A percentile compares a stretch with the other conserved stretches of the same genome.
These are phyloP conservation scores for Koerneria pararmatus DNA, from an alignment of 2,888 invertebrate genomes.

Conservation along the genomic window DNA sequence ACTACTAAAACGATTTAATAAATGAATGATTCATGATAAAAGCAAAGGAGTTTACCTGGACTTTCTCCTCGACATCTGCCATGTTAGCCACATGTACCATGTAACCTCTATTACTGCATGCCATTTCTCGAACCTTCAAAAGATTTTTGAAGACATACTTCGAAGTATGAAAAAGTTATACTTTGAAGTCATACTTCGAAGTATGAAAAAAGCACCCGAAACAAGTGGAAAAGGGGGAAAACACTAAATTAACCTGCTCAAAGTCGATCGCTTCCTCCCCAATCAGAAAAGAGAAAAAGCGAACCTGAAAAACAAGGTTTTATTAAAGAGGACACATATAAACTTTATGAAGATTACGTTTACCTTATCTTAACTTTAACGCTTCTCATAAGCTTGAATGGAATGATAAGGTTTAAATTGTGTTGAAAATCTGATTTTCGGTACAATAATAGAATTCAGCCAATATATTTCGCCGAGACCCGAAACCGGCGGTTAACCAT, in stretches of 20 bases:
- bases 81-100: slow-evolving; percentile 86
- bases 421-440: too few relatives aligned
- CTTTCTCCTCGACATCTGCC: slow-evolving; percentile 95
- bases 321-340: background rate
- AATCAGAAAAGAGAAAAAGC: slow-evolving; percentile 96
- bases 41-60: slow-evolving; percentile 66
- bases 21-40: too few relatives aligned
- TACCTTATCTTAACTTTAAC: too few relatives aligned
- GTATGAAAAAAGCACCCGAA: background rate
- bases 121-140: slow-evolving; percentile 89
- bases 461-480: too few relatives aligned
- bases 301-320: slow-evolving; percentile 70
- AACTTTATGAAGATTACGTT: too few relatives aligned
- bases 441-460: too few relatives aligned
- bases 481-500: too few relatives aligned
- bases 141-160: background rate
- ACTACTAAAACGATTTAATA: too few relatives aligned
- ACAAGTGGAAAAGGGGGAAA: background rate
- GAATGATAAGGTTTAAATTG: too few relatives aligned
- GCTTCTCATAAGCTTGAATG: too few relatives aligned
- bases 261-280: slow-evolving; percentile 88
- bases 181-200: background rate
- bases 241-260: slow-evolving; percentile 60
- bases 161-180: background rate
- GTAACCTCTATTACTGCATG: slow-evolving; percentile 90